Base-by-base conservation (phyloP, 1,140 invertebrate genomes). In the Mesaphorura yosii region DNA sequence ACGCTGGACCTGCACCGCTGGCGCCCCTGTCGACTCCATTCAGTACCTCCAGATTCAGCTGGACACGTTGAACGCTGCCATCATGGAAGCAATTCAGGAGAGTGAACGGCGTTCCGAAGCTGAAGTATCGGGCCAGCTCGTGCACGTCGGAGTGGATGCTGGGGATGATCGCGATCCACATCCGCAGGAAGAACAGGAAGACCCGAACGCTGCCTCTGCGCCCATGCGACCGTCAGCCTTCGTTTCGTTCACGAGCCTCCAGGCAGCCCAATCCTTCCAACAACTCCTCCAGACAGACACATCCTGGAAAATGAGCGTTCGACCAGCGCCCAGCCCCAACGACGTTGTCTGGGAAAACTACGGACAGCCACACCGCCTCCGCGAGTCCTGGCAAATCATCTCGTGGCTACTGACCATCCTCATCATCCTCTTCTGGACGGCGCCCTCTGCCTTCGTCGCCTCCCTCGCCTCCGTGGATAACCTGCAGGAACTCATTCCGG, bases 361-460 rank as follows among this genome's bases (percentile, higher is more conserved):
- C 12, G 44, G 44, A 27, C 6, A 4, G 7, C 7, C 44, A 10
- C 7, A 6, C 15, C 6, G 19, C 5, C 5, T 26, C 23, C 44
- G 44, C 6, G 10, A 19, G 14, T 14, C 14, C 6, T 22, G 44
- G 23, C 4, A 12, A 46, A 5, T 46, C 6, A 7, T 12, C 4
- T 46, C 44, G 7, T 46, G 44, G 44, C 4, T 27, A 7, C 28
- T 27, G 6, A 46, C 44, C 4, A 7, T 46, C 44, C 25, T 46
- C 7, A 46, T 46, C 23, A 46, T 46, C 17, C 17, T 46, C 17
- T 46, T 46, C 23, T 46, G 44, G 44, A 46, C 44, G 10, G 12
- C 28, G 15, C 44, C 44, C 7, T 26, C 44, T 10, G 23, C 44
- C 6, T 46, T 46, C 19, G 44, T 46, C 12, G 17, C 25, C 6